Evolutionary conservation across 1,140 invertebrate genomes (phyloP).

Genomic region (Cardiocondyla obscurior): DNA sequence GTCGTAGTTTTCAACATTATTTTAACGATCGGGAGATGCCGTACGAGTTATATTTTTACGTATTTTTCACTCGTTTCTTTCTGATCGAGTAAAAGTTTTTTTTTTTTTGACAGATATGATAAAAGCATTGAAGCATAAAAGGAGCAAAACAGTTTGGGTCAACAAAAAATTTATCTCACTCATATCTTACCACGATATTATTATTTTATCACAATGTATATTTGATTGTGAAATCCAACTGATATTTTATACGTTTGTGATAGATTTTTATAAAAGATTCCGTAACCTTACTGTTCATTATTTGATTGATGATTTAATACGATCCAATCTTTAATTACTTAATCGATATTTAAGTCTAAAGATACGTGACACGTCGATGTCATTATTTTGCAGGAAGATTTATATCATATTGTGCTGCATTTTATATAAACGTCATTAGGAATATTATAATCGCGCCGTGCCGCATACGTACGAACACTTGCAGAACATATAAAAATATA

Average conservation of each 20-base stretch:
- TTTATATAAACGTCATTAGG: background rate
- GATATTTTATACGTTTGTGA: background rate
- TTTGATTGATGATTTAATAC: background rate
- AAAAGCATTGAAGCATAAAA: background rate
- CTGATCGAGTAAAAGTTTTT: background rate
- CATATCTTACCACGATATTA: slow-evolving; percentile 30
- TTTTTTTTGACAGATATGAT: background rate
- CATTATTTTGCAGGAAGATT: background rate
- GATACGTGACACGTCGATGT: background rate
- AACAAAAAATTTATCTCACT: background rate
- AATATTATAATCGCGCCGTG: background rate
- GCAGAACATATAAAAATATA: no score
- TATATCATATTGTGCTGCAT: background rate
- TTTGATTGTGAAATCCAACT: background rate
- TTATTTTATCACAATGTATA: slow-evolving; percentile 15
- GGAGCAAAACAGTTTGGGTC: background rate
- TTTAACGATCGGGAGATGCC: background rate
- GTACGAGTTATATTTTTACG: background rate
- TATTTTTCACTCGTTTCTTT: background rate
- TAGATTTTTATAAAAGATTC: background rate
- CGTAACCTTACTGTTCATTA: background rate
- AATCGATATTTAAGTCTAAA: background rate
- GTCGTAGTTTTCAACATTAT: background rate
- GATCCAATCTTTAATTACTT: background rate
- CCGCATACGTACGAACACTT: background rate